Percentiles rank a stretch among this genome's conserved stretches.
phyloP scores from a whole-genome alignment of 2,113 vertebrate genomes.

The Carlito syrichta region DNA sequence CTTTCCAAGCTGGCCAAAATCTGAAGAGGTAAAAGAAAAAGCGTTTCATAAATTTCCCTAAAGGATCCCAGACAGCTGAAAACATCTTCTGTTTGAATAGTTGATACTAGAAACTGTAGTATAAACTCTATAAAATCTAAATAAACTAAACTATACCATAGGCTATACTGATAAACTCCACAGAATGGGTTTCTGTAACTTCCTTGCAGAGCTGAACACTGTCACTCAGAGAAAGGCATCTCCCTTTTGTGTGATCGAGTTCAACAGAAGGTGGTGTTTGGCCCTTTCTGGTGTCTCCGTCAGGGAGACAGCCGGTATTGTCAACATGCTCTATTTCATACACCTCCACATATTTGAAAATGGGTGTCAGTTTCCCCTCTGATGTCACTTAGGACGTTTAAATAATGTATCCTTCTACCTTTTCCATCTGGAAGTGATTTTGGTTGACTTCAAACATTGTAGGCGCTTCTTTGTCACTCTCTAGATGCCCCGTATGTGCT shows the following conservation, averaged over 20 bases:
- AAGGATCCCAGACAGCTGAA: background rate
- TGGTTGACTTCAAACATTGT: conserved; percentile 58
- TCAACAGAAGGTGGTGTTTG: background rate
- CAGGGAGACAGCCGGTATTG: background rate
- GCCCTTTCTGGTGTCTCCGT: background rate
- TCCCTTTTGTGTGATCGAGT: background rate
- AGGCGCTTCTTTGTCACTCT: background rate
- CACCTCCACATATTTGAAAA: conserved; percentile 10
- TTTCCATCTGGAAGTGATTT: conserved; percentile 66
- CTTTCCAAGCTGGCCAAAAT: background rate
- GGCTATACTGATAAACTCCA: background rate
- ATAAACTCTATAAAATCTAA: too few species aligned
- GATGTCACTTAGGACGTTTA: conserved; percentile 16
- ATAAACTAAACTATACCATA: too few species aligned
- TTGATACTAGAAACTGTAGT: too few species aligned
- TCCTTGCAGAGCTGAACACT: background rate
- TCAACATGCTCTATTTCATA: background rate
- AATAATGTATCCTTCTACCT: conserved; percentile 34
- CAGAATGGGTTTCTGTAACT: background rate
- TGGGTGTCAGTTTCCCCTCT: conserved; percentile 3
- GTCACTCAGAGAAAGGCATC: rapidly evolving
- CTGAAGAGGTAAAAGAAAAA: background rate
- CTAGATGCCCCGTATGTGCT: conserved; percentile 15
- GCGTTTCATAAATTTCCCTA: background rate
- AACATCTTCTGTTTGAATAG: background rate